These are phyloP conservation scores for Cephonodes hylas DNA, from an alignment of 2,888 invertebrate genomes.

Conservation along the genomic window DNA sequence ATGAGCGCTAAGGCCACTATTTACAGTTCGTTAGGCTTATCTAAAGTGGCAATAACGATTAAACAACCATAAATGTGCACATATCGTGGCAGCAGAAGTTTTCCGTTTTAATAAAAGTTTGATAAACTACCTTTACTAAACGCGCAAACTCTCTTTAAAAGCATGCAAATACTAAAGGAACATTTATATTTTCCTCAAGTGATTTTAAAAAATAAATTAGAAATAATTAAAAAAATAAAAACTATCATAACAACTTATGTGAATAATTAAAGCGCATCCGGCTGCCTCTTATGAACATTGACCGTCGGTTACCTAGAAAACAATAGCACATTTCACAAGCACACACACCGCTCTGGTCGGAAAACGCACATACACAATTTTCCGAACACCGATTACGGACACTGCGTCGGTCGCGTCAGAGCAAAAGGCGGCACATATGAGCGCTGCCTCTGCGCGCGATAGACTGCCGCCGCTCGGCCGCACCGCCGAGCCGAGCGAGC, in stretches of 20 bases:
- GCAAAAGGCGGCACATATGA: conserved; percentile 71
- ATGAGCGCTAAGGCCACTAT: conserved; percentile 22
- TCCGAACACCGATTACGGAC: conserved; percentile 79
- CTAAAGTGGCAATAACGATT: conserved; percentile 68
- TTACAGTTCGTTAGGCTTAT: conserved; percentile 62
- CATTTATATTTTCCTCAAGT: background rate
- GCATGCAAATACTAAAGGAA: background rate
- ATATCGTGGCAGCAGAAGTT: conserved; percentile 45
- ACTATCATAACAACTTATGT: conserved; percentile 34
- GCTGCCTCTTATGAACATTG: conserved; percentile 66
- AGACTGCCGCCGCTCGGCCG: conserved; percentile 67
- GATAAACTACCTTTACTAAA: background rate
- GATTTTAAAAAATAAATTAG: background rate
- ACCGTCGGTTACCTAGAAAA: conserved; percentile 75
- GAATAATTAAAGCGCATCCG: conserved; percentile 52
- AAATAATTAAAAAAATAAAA: background rate
- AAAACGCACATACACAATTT: conserved; percentile 82
- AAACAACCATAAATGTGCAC: conserved; percentile 60
- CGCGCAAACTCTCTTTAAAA: background rate
- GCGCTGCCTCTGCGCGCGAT: conserved; percentile 76
- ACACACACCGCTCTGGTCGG: conserved; percentile 78
- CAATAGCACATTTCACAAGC: conserved; percentile 80
- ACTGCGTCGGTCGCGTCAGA: conserved; percentile 77
- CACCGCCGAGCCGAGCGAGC: conserved; percentile 72
- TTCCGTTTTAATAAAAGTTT: conserved; percentile 27